Base-by-base conservation (phyloP, 2,113 vertebrate species). In the Electrona antarctica region DNA sequence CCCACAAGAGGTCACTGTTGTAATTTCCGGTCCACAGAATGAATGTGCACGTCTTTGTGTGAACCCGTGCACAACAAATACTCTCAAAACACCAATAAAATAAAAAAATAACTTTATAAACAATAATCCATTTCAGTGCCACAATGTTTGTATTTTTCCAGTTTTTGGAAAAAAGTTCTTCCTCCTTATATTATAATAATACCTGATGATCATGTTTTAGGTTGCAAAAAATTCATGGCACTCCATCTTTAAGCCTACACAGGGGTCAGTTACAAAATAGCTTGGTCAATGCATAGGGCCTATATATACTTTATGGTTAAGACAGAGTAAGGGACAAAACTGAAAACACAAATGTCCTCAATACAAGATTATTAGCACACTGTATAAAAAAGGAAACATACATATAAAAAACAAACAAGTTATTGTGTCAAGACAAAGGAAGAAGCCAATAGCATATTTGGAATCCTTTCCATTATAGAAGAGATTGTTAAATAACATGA, bases 1-100 rank as follows among this genome's bases (percentile, higher is more conserved):
- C 3, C 77, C 86, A 87, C 77, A 73, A 7, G 88, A 75, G 73
- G 81, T 75, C 85, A 61, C 80, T 84, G 56, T 81, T 87, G 60
- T 58, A 41, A 69, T 56, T 7, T 59, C 21, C 64, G 8, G n/a
- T 61, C 7, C 49, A 74, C 21, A 49, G 3, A 8, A 70, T 14
- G 3, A 7, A 0, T 13, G 14, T 58, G 41, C 49, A 33, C 54
- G 58, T 77, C 50, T 62, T 71, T 75, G 14, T 70, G 29, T 74
- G 13, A 63, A 55, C 3, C 0, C n/a, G 61, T 13, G 7, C 62
- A 62, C 45, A 45, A 12, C 51, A 55, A 80, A 82, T 70, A 65
- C 85, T 78, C 75, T 74, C 62, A 75, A 76, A 80, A 80, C 50
- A 71, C 64, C 50, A 54, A 60, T 10, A 11, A 59, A 28, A 58